A percentile compares a stretch with the other conserved stretches of the same genome.
phyloP scores from a whole-genome alignment of 2,797 vertebrate species.

The Pogoniulus pusillus region DNA sequence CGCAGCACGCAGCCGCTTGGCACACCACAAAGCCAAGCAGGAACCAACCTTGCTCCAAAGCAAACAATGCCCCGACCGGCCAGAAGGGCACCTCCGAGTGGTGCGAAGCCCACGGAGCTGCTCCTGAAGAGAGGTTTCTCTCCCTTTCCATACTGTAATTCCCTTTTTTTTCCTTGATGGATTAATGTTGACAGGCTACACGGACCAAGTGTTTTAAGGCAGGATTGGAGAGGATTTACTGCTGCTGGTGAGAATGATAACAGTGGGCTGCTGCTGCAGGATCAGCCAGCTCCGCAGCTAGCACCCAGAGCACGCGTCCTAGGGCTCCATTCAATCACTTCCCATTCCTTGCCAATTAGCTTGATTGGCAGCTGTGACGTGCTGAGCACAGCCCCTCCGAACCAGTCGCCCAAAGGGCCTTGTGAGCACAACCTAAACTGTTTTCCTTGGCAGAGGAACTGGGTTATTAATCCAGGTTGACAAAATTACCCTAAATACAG shows the following conservation, averaged over 20 bases:
- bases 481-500: not conserved
- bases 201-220: constrained; percentile 60
- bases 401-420: constrained; percentile 34
- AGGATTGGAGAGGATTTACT: constrained; percentile 69
- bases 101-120: constrained; percentile 34
- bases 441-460: constrained; percentile 48
- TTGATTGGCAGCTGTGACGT: constrained; percentile 60
- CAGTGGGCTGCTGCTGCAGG: constrained; percentile 19
- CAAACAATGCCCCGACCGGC: constrained; percentile 15
- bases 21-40: constrained; percentile 1
- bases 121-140: constrained; percentile 48
- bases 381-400: constrained; percentile 28
- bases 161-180: constrained; percentile 13
- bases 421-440: constrained; percentile 36
- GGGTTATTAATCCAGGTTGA: constrained; percentile 43
- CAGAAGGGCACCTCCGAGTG: constrained; percentile 38
- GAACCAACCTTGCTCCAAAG: constrained; percentile 25
- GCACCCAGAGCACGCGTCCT: not conserved
- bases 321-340: constrained; percentile 36
- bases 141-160: not conserved
- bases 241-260: constrained; percentile 63
- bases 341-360: constrained; percentile 54
- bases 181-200: constrained; percentile 65
- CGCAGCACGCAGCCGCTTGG: not conserved
- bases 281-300: constrained; percentile 12